Evolutionary conservation across 1,140 invertebrate genomes (phyloP).

Genomic region (Drosophila tani): DNA sequence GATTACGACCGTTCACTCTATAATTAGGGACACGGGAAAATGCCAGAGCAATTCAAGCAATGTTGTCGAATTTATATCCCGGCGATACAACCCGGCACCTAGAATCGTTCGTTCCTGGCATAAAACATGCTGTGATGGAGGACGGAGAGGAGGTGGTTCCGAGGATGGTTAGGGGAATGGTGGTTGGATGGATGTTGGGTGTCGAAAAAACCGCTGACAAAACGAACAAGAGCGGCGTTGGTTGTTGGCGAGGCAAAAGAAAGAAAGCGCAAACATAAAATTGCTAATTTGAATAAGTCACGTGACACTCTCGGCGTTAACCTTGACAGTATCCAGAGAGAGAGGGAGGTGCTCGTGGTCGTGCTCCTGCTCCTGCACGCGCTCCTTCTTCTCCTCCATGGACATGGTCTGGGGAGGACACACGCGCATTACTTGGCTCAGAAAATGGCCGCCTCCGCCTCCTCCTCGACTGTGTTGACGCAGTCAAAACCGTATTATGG

Average conservation of each 20-base stretch:
- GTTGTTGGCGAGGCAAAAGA: slow-evolving; percentile 6
- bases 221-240: slow-evolving; percentile 13
- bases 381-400: not conserved
- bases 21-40: slow-evolving; percentile 20
- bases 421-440: slow-evolving; percentile 22
- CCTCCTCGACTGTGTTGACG: slow-evolving; percentile 47
- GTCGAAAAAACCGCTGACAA: slow-evolving; percentile 34
- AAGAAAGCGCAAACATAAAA: slow-evolving; percentile 77
- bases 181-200: not conserved
- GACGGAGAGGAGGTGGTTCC: no score
- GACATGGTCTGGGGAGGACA: slow-evolving; percentile 2
- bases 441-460: slow-evolving; percentile 19
- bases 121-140: slow-evolving; percentile 13
- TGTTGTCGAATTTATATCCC: slow-evolving; percentile 54
- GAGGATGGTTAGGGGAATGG: not conserved
- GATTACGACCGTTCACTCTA: slow-evolving; percentile 18
- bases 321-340: slow-evolving; percentile 47
- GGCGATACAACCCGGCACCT: slow-evolving; percentile 20
- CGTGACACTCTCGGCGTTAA: slow-evolving; percentile 65
- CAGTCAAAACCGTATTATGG: slow-evolving; percentile 44
- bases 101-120: slow-evolving; percentile 9
- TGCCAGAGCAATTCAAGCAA: slow-evolving; percentile 37
- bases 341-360: not conserved
- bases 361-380: not conserved
- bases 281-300: slow-evolving; percentile 81